Conservation (phyloP, 2,113 vertebrate genomes). For the Columba livia region DNA sequence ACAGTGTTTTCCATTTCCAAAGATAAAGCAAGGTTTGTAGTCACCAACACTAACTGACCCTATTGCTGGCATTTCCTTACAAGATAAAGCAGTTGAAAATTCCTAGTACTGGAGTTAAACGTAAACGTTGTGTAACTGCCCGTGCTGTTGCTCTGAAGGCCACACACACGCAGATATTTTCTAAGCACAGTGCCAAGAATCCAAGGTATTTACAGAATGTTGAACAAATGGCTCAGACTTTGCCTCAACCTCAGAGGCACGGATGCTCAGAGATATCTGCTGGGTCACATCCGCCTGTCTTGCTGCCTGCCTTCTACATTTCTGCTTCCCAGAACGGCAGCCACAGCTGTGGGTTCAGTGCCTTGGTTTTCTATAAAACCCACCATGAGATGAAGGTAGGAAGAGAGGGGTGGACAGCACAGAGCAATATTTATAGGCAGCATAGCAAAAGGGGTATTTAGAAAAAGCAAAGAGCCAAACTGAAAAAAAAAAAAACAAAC, state of each 20-base stretch:
- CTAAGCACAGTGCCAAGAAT: not conserved
- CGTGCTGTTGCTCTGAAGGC: not conserved
- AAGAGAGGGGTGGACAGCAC: not conserved
- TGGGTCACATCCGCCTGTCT: not conserved
- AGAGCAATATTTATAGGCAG: not conserved
- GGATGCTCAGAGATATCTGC: not conserved
- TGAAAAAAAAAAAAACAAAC: not conserved
- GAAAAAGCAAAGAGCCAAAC: not conserved
- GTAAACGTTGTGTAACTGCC: not conserved
- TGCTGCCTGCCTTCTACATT: not conserved
- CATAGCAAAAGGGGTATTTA: not conserved
- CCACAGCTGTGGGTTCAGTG: not conserved
- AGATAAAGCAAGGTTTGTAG: not conserved
- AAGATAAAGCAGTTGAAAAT: not conserved
- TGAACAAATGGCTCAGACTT: not conserved
- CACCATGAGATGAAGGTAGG: accelerated
- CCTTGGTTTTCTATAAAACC: not conserved
- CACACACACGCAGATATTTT: not conserved
- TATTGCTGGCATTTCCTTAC: not conserved
- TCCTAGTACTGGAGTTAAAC: not conserved
- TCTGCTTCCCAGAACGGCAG: not conserved
- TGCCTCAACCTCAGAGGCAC: not conserved
- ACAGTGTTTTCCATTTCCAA: not conserved
- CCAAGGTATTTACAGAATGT: not conserved
- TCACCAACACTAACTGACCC: not conserved